Percentiles rank a stretch among this genome's conserved stretches.
Evolutionary conservation across 2,888 invertebrate genomes (phyloP).

Genomic region (Drosophila suboccidentalis): DNA sequence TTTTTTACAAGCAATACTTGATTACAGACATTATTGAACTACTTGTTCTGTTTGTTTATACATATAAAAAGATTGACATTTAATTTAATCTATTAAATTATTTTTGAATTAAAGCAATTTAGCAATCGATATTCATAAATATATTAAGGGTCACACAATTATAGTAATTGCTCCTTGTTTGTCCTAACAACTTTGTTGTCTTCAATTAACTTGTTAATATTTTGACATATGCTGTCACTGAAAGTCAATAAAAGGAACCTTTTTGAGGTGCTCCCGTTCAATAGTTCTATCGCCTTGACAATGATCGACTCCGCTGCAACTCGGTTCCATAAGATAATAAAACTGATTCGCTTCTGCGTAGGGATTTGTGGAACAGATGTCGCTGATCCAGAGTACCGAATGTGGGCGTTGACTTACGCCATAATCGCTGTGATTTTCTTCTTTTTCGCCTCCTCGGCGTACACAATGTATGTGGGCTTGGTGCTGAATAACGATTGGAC

Average conservation of each 20-base stretch:
- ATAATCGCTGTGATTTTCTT: slow-evolving; percentile 33
- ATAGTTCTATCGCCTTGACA: neutral
- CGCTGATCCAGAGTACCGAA: slow-evolving; percentile 46
- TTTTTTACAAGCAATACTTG: slow-evolving; percentile 13
- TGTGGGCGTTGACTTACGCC: slow-evolving; percentile 56
- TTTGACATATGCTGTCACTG: slow-evolving; percentile 39
- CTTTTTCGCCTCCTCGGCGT: slow-evolving; percentile 57
- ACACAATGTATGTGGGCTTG: slow-evolving; percentile 70
- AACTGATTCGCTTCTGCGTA: slow-evolving; percentile 45
- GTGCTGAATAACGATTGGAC: slow-evolving; percentile 60
- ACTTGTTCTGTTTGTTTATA: neutral
- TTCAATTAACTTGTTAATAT: slow-evolving; percentile 59
- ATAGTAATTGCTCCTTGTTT: slow-evolving; percentile 5
- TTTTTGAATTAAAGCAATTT: neutral
- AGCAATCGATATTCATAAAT: neutral
- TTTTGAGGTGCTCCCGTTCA: neutral
- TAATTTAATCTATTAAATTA: neutral
- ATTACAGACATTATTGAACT: neutral
- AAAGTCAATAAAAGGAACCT: slow-evolving; percentile 30
- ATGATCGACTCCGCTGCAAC: slow-evolving; percentile 22
- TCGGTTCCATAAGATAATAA: slow-evolving; percentile 41
- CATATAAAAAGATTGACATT: neutral
- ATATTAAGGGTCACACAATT: neutral
- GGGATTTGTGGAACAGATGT: slow-evolving; percentile 63
- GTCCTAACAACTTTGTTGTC: neutral